Evolutionary conservation across 2,113 vertebrate genomes (phyloP).

Genomic region (Coturnix japonica): DNA sequence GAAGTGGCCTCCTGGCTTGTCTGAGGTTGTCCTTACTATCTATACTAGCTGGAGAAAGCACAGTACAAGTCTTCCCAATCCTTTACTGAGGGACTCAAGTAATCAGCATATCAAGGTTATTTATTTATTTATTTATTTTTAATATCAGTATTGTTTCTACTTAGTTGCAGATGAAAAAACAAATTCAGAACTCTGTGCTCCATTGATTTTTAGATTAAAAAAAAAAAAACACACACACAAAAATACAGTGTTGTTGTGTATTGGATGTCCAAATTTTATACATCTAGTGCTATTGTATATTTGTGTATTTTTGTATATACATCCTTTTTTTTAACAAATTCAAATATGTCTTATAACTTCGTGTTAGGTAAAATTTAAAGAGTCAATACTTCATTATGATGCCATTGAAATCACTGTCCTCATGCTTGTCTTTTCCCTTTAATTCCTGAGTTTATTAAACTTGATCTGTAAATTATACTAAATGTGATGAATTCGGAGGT

Average conservation of each 20-base stretch:
- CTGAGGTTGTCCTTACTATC: conserved; percentile 87
- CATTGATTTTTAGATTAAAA: neutral
- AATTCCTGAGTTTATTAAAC: neutral
- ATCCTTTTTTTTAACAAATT: neutral
- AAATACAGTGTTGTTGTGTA: neutral
- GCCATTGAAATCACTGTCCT: neutral
- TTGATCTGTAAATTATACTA: neutral
- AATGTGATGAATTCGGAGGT: neutral
- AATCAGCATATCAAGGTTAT: conserved; percentile 89
- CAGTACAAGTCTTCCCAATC: conserved; percentile 92
- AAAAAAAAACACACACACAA: neutral
- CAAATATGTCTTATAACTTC: neutral
- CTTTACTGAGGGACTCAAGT: conserved; percentile 89
- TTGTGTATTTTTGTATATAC: neutral
- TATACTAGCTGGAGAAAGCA: conserved; percentile 93
- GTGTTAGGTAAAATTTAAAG: neutral
- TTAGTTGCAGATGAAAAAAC: neutral
- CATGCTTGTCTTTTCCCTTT: neutral
- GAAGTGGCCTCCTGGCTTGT: conserved; percentile 89
- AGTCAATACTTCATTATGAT: neutral
- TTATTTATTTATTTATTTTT: neutral
- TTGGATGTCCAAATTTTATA: neutral
- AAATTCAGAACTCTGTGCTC: neutral
- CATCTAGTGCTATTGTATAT: neutral
- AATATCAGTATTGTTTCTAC: neutral